Evolutionary conservation across 2,113 vertebrate species (phyloP), one percentile per base, ranked within the genome.

Genomic region (Microtus richardsoni): DNA sequence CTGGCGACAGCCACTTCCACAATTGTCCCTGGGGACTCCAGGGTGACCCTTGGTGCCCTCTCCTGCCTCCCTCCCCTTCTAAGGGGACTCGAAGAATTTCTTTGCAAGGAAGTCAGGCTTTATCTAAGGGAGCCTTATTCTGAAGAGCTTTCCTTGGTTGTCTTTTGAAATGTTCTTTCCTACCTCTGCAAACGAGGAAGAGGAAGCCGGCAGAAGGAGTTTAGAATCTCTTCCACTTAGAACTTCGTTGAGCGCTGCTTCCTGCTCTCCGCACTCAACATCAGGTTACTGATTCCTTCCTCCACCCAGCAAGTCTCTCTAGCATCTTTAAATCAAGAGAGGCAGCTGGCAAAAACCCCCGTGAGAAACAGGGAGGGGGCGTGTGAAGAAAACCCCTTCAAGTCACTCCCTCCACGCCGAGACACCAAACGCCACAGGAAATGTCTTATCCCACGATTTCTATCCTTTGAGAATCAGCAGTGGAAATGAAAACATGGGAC

Each of bases 1-100:
- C 58, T 91, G 95, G 93, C 0, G 14, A 95, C 96, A 97, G 77
- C 60, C 88, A 54, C 89, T 93, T 88, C 95, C 94, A 94, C 58
- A 83, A 17, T 44, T 87, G 79, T 93, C 94, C 93, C 84, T 89
- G 30, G 95, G 95, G 89, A 96, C 58, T 47, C 19, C 3, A 49
- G 19, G 36, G 62, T 94, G 86, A 89, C 92, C 66, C 94, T 96
- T 90, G 36, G 36, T 78, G 92, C 21, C 78, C 70, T 93, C 73
- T 89, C 78, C 44, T 93, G 62, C 10, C 3, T 62, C 36, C 36
- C 6, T 36, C 24, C 80, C 80, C 3, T 5, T 58, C 52, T 83
- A 83, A 58, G 87, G 17, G 75, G 44, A 85, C 58, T 52, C 39
- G 28, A 71, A n/a, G 60, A 33, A 62, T 91, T 97, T 85, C 93